Evolutionary conservation across 2,888 invertebrate genomes (phyloP).

Genomic region (Pristionchus fissidentatus): DNA sequence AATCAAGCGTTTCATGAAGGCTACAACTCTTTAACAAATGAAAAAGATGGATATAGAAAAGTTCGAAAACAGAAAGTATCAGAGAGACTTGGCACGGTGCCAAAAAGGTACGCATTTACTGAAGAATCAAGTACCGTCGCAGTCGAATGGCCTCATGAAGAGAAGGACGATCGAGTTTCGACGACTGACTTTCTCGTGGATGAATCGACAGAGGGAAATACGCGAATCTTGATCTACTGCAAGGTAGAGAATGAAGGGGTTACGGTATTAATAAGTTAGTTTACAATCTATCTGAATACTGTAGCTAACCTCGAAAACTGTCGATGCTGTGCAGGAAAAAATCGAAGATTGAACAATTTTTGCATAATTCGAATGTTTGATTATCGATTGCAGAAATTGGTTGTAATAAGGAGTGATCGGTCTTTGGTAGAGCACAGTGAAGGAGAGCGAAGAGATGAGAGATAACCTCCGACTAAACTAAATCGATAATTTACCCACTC

Average conservation of each 20-base stretch:
- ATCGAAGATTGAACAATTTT: neutral
- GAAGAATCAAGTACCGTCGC: neutral
- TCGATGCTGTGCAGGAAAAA: neutral
- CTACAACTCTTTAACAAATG: too few relatives aligned
- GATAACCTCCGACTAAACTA: neutral
- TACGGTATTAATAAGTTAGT: constrained; percentile 15
- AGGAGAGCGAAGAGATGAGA: neutral
- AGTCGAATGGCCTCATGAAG: constrained; percentile 26
- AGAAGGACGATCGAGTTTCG: neutral
- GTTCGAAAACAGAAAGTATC: too few relatives aligned
- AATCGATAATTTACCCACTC: neutral
- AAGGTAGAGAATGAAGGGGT: neutral
- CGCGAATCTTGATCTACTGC: too few relatives aligned
- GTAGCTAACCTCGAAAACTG: neutral
- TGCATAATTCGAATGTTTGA: neutral
- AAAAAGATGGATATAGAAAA: too few relatives aligned
- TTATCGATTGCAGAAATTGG: neutral
- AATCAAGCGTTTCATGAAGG: too few relatives aligned
- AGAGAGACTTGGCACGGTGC: neutral
- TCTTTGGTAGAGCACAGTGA: neutral
- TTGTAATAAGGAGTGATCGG: neutral
- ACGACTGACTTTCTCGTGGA: neutral
- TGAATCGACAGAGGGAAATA: neutral
- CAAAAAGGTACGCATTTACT: neutral
- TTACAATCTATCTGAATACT: neutral